A percentile compares a stretch with the other conserved stretches of the same genome.
Evolutionary conservation across 2,113 vertebrate genomes (phyloP).

Genomic region (Calyptomena viridis): DNA sequence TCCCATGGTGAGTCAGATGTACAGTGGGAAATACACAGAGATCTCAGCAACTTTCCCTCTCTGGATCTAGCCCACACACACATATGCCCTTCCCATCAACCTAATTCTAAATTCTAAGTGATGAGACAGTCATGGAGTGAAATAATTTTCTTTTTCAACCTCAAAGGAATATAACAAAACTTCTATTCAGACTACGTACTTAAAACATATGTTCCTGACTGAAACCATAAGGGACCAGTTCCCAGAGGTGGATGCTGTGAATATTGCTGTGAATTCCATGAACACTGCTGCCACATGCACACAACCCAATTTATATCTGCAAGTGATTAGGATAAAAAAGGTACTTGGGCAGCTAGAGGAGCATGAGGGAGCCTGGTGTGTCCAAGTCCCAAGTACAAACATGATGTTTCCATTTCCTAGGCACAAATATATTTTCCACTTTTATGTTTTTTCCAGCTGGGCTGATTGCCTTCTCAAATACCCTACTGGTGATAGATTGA

Average conservation of each 20-base stretch:
- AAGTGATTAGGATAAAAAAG: background rate
- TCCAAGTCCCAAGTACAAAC: background rate
- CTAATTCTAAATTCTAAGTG: background rate
- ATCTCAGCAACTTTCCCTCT: background rate
- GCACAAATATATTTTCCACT: background rate
- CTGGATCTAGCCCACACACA: background rate
- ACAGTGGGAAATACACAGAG: background rate
- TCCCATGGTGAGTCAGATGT: background rate
- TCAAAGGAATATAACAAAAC: background rate
- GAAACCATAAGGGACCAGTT: background rate
- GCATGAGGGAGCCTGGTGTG: fast-evolving
- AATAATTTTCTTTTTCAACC: background rate
- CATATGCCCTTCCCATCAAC: background rate
- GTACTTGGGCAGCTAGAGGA: background rate
- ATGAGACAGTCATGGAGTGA: background rate
- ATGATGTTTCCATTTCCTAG: background rate
- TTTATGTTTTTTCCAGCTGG: background rate
- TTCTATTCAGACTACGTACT: background rate
- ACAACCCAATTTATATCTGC: background rate
- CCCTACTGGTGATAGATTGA: background rate
- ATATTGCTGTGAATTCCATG: background rate
- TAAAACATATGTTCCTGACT: slow-evolving; percentile 11
- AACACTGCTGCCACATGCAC: background rate
- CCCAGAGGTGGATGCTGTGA: background rate
- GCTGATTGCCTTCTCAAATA: background rate